Evolutionary conservation across 1,140 invertebrate species (phyloP).

Genomic region (Calliphora vicina): DNA sequence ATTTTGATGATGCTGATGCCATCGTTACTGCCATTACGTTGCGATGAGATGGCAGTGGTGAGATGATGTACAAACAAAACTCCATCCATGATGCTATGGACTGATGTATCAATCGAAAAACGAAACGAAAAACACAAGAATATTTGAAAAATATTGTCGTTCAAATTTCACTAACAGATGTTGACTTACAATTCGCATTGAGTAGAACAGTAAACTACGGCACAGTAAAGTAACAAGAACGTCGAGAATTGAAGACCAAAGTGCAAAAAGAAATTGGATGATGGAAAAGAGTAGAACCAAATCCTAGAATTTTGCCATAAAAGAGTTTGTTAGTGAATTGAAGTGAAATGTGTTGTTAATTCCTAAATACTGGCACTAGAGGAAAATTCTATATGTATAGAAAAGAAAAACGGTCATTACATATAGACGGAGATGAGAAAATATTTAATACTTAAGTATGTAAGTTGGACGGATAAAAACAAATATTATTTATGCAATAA

Average conservation of each 20-base stretch:
- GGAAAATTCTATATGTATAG: not conserved
- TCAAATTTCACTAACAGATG: slow-evolving; percentile 4
- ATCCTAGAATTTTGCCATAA: not conserved
- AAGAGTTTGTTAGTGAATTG: too few species aligned
- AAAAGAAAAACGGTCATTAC: not conserved
- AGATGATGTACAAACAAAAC: not conserved
- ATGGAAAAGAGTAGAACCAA: not conserved
- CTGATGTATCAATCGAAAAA: not conserved
- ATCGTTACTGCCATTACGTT: too few species aligned
- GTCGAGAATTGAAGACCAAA: not conserved
- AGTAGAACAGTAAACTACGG: not conserved
- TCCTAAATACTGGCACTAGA: not conserved
- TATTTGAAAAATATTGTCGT: not conserved
- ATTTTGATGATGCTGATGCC: not conserved
- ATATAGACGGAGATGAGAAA: slow-evolving; percentile 7
- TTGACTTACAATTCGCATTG: not conserved
- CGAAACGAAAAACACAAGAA: not conserved
- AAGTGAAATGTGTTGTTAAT: not conserved
- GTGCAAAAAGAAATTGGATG: not conserved
- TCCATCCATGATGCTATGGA: not conserved
- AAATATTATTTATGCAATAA: slow-evolving; percentile 22
- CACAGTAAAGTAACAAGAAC: not conserved
- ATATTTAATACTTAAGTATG: not conserved
- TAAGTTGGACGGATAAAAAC: not conserved
- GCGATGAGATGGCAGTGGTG: not conserved